Evolutionary conservation across 2,797 vertebrate genomes (phyloP).

Genomic region (Rhyacichthys aspro): DNA sequence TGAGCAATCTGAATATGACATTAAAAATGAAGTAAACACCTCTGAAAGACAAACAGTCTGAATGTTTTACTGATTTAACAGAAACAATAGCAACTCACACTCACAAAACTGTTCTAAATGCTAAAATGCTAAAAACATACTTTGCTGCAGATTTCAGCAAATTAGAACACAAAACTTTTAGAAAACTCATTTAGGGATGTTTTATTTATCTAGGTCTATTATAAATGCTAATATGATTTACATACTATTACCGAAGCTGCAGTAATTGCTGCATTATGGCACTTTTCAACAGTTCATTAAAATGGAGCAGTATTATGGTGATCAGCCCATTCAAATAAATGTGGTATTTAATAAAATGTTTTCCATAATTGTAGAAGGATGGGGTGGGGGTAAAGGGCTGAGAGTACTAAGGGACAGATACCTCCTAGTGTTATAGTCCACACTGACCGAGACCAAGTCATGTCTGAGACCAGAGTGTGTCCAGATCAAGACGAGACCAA

Average conservation of each 20-base stretch:
- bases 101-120: constrained; percentile 41
- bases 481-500: too few species aligned
- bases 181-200: constrained; percentile 33
- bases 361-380: not conserved
- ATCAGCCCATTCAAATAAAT: constrained; percentile 41
- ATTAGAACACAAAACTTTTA: constrained; percentile 22
- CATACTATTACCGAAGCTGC: constrained; percentile 2
- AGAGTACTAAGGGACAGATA: not conserved
- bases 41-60: constrained; percentile 66
- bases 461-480: too few species aligned
- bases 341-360: constrained; percentile 29
- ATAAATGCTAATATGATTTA: constrained; percentile 14
- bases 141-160: constrained; percentile 32
- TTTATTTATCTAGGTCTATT: constrained; percentile 31
- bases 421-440: too few species aligned
- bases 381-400: too few species aligned
- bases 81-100: constrained; percentile 46
- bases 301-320: constrained; percentile 11
- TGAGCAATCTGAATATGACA: constrained; percentile 58
- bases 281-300: constrained; percentile 21
- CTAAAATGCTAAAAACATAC: constrained; percentile 21
- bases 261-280: constrained; percentile 2
- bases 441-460: too few species aligned
- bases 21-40: constrained; percentile 76
- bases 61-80: constrained; percentile 60